Conservation (phyloP, 23 tunicate species). For the Styela plicata region DNA sequence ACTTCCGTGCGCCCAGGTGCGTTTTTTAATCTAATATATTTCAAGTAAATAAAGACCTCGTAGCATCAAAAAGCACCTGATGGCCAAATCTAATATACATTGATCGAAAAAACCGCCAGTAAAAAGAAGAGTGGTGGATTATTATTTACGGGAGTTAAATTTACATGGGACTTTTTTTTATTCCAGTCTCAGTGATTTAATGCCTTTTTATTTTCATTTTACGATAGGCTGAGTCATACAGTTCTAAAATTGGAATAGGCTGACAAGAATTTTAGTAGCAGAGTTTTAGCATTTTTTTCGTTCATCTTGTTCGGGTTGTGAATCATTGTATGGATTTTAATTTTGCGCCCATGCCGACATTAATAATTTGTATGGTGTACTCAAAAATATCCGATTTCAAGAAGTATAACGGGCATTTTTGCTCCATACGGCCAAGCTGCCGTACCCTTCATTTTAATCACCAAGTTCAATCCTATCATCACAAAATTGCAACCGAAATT, state of each 20-base stretch:
- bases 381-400: too few relatives aligned
- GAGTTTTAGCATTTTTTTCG: too few relatives aligned
- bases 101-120: neutral
- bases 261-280: too few relatives aligned
- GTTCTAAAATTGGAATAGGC: neutral
- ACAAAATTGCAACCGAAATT: too few relatives aligned
- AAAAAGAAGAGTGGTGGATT: neutral
- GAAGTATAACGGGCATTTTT: too few relatives aligned
- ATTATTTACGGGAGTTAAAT: neutral
- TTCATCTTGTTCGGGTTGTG: too few relatives aligned
- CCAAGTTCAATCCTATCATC: too few relatives aligned
- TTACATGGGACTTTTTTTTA: neutral
- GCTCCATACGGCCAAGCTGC: too few relatives aligned
- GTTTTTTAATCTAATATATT: neutral
- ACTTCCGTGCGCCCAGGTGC: conserved; percentile 1
- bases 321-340: too few relatives aligned
- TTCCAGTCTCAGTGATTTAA: neutral
- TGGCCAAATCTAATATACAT: neutral
- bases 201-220: neutral
- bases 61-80: neutral
- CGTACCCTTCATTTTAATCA: too few relatives aligned
- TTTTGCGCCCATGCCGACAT: too few relatives aligned
- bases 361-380: too few relatives aligned
- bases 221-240: neutral
- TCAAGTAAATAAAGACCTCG: neutral